Conservation (phyloP, 2,888 invertebrate genomes). For the Rhamphomyia laevipes region DNA sequence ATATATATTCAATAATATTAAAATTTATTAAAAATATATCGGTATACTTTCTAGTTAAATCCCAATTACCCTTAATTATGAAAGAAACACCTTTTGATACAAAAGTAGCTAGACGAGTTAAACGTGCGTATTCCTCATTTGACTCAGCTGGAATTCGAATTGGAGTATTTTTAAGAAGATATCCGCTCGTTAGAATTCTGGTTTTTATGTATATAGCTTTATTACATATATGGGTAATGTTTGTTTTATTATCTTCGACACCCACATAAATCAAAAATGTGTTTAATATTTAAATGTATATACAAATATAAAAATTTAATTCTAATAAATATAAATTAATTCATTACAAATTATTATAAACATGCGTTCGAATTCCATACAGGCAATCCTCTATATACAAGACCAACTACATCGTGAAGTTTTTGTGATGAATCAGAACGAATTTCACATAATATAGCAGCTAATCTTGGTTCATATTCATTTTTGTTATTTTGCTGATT, state of each 20-base stretch:
- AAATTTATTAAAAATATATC: not conserved
- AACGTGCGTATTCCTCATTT: conserved; percentile 61
- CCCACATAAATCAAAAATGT: conserved; percentile 11
- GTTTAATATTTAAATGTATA: not conserved
- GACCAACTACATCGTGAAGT: conserved; percentile 2
- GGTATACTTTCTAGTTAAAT: conserved; percentile 38
- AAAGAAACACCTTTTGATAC: conserved; percentile 66
- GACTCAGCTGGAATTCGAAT: conserved; percentile 68
- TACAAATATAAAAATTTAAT: not conserved
- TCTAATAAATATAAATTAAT: not conserved
- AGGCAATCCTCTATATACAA: conserved; percentile 12
- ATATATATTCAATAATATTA: no score
- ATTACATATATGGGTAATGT: conserved; percentile 71
- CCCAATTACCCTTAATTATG: conserved; percentile 57
- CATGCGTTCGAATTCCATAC: conserved; percentile 5
- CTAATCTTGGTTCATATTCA: conserved; percentile 7
- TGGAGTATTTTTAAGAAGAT: conserved; percentile 66
- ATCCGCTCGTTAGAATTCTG: conserved; percentile 70
- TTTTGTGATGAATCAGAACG: not conserved
- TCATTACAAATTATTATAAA: not conserved
- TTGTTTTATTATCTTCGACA: conserved; percentile 60
- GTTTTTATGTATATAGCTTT: conserved; percentile 78
- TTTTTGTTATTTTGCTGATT: not conserved
- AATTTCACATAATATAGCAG: conserved; percentile 4
- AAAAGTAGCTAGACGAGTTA: conserved; percentile 59